phyloP scores from a whole-genome alignment of 2,797 vertebrate genomes.

The Enteromius fasciolatus region DNA sequence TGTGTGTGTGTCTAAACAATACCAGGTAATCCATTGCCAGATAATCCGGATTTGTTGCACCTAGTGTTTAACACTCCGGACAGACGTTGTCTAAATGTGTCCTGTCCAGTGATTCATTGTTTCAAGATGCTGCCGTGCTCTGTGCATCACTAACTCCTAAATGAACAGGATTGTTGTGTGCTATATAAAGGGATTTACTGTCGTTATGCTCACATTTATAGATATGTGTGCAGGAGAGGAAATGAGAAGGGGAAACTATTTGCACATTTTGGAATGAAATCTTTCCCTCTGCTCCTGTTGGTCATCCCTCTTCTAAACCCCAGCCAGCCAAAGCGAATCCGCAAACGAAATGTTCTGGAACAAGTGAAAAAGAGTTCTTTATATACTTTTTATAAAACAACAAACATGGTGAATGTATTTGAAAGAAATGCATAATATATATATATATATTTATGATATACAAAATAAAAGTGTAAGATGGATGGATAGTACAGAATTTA shows the following conservation, averaged over 20 bases:
- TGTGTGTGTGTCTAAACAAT: slow-evolving; percentile 55
- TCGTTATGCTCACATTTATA: slow-evolving; percentile 30
- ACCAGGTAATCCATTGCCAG: slow-evolving; percentile 54
- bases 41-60: slow-evolving; percentile 58
- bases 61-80: slow-evolving; percentile 51
- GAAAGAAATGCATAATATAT: not conserved
- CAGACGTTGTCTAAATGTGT: slow-evolving; percentile 45
- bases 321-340: slow-evolving; percentile 19
- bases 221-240: slow-evolving; percentile 28
- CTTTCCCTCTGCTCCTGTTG: slow-evolving; percentile 43
- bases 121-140: slow-evolving; percentile 18
- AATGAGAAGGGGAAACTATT: slow-evolving; percentile 38
- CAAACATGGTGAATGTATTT: not conserved
- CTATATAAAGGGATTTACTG: slow-evolving; percentile 47
- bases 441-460: not conserved
- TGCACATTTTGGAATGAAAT: slow-evolving; percentile 40
- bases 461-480: not conserved
- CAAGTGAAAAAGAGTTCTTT: slow-evolving; percentile 22
- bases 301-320: slow-evolving; percentile 30
- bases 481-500: not conserved
- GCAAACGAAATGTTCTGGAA: slow-evolving; percentile 42
- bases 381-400: slow-evolving; percentile 2
- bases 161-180: slow-evolving; percentile 17
- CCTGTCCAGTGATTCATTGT: slow-evolving; percentile 34
- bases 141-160: slow-evolving; percentile 20